Evolutionary conservation across 2,888 invertebrate genomes (phyloP).

Genomic region (Ormia ochracea): DNA sequence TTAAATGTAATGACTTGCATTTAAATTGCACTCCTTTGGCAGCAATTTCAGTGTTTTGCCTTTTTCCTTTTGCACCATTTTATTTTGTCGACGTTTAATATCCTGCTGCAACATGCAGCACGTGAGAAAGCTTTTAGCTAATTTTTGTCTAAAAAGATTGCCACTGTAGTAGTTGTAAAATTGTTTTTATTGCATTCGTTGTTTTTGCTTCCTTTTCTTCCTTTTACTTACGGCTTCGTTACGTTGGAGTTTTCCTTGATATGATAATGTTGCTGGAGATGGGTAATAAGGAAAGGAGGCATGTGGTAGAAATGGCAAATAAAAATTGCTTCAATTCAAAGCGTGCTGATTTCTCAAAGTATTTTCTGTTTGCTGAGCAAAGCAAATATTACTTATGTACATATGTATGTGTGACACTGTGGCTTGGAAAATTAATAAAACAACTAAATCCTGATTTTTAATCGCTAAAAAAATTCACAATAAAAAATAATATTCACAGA

Average conservation of each 20-base stretch:
- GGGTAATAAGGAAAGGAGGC: not conserved
- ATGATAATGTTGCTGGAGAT: constrained; percentile 12
- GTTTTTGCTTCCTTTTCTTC: not conserved
- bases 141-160: constrained; percentile 67
- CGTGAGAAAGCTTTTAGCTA: constrained; percentile 74
- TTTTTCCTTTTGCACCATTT: constrained; percentile 1
- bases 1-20: constrained; percentile 61
- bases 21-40: constrained; percentile 67
- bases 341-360: constrained; percentile 58
- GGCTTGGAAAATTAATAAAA: not conserved
- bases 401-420: constrained; percentile 15
- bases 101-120: constrained; percentile 55
- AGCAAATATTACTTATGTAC: not conserved
- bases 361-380: not conserved
- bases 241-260: constrained; percentile 28
- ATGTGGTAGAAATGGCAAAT: constrained; percentile 31
- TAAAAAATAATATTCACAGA: too few relatives aligned
- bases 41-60: constrained; percentile 53
- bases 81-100: constrained; percentile 67
- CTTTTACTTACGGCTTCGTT: constrained; percentile 18
- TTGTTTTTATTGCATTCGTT: constrained; percentile 27
- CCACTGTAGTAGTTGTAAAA: constrained; percentile 32
- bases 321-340: constrained; percentile 46
- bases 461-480: too few relatives aligned
- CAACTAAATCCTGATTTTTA: not conserved